Base-by-base conservation (phyloP, 2,113 vertebrate species). In the Atrichornis clamosus region DNA sequence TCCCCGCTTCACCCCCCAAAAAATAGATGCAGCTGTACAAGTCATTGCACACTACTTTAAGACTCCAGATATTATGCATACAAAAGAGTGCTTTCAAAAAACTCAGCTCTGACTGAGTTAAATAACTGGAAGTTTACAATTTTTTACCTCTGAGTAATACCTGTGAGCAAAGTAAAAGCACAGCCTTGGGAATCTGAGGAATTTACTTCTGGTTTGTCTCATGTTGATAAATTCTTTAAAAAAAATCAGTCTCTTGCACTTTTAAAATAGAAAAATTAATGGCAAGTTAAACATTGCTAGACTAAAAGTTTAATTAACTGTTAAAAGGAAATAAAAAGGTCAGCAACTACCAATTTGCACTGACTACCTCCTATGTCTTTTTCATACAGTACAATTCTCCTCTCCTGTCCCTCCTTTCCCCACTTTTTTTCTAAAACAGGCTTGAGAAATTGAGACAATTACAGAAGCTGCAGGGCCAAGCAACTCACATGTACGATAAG, bases 21-120 rank as follows among this genome's bases (percentile, higher is more conserved):
- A 79, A 84, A 49, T 0, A 83, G 12, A 55, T 33, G 26, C 41
- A 70, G 60, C 50, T 32, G 21, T 47, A 77, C 4, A 86, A 74
- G 10, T 0, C 0, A 77, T 3, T 4, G 9, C 13, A 63, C 0
- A 1, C 11, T 13, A 46, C 39, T 41, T 62, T 44, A 52, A 69
- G 74, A n/a, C 11, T 72, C 41, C 15, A 75, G 55, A 44, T n/a
- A 74, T 7, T 60, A 59, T 3, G 14, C 28, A 59, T 5, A 47
- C 19, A 67, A 87, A 76, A 93, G 17, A 4, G 39, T 52, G 60
- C 39, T 67, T 67, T 81, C 76, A 84, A 15, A 84, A 74, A 95
- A 59, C 18, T 35, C 60, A 83, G 49, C 15, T 64, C 64, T 86
- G 52, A 32, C 37, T 52, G 19, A 72, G 44, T 49, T 81, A 60